Base-by-base conservation (phyloP, 2,888 invertebrate genomes). In the Selenia dentaria region DNA sequence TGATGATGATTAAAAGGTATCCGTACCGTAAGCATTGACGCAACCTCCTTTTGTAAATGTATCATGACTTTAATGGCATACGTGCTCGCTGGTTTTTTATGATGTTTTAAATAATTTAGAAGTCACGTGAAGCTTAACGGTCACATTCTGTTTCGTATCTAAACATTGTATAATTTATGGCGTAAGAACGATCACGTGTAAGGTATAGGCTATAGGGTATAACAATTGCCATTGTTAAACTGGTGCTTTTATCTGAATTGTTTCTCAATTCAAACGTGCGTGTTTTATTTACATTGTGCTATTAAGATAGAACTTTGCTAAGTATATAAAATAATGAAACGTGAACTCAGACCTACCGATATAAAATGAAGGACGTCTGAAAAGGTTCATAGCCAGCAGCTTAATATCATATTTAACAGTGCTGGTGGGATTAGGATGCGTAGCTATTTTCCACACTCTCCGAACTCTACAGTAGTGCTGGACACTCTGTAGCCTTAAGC, bases 191-290 rank as follows among this genome's bases (percentile, higher is more conserved):
- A 38, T 59, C 59, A 45, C 47, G 51, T 58, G 51, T 59, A 32
- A 3, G 1, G 9, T 9, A 25, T 22, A 22, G 22, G 25, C 9
- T 2, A 49, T 35, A 33, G 8, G 40, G 55, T 62, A 57, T 56
- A 67, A 75, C 68, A 70, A 66, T 69, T 56, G 64, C 64, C 55
- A 67, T 72, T 73, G 70, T 74, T 67, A 32, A 37, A 55, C 55
- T 62, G 60, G 57, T 52, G 51, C 33, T 57, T 59, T 44, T 54
- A 55, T 59, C 52, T 57, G 44, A 44, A 50, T 51, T 57, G 63
- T 64, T 65, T 61, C 62, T 62, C 61, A 64, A 67, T 48, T 41
- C 37, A 43, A 44, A 58, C 58, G 53, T 39, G 29, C 34, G 40
- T 48, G 34, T 39, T 34, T 12, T 33, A 33, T n/a, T 33, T 6